Conservation (phyloP, 2,888 invertebrate genomes). For the Acleris laterana region DNA sequence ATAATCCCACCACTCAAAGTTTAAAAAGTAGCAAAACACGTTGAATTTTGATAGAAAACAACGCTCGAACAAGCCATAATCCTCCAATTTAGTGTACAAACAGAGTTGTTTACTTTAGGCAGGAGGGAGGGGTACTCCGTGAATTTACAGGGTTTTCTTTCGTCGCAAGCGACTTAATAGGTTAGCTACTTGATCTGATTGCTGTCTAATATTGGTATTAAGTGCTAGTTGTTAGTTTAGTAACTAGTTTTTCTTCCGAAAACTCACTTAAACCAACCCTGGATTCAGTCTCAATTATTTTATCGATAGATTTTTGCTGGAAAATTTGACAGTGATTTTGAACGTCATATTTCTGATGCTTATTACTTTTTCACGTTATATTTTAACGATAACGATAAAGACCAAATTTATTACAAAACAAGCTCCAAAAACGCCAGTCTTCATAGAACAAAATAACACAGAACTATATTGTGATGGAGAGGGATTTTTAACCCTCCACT, state of each 20-base stretch:
- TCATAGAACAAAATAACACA: neutral
- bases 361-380: too few species aligned
- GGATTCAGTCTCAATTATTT: too few species aligned
- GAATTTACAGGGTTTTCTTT: conserved; percentile 43
- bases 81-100: conserved; percentile 63
- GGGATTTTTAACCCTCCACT: conserved; percentile 5
- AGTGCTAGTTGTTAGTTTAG: neutral
- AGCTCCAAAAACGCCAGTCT: too few species aligned
- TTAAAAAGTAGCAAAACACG: conserved; percentile 36
- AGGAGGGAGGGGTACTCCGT: conserved; percentile 34
- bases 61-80: conserved; percentile 54
- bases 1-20: conserved; percentile 35
- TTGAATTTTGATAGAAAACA: conserved; percentile 39
- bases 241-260: too few species aligned
- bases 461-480: neutral
- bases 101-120: conserved; percentile 55
- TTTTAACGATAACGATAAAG: too few species aligned
- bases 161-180: conserved; percentile 42
- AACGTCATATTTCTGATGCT: too few species aligned
- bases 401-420: too few species aligned
- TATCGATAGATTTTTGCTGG: too few species aligned
- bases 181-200: conserved; percentile 19
- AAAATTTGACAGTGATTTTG: too few species aligned
- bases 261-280: too few species aligned
- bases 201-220: conserved; percentile 3